Percentiles rank a stretch among this genome's conserved stretches.
phyloP scores from a whole-genome alignment of 2,113 vertebrate genomes.

The Lycaon pictus region DNA sequence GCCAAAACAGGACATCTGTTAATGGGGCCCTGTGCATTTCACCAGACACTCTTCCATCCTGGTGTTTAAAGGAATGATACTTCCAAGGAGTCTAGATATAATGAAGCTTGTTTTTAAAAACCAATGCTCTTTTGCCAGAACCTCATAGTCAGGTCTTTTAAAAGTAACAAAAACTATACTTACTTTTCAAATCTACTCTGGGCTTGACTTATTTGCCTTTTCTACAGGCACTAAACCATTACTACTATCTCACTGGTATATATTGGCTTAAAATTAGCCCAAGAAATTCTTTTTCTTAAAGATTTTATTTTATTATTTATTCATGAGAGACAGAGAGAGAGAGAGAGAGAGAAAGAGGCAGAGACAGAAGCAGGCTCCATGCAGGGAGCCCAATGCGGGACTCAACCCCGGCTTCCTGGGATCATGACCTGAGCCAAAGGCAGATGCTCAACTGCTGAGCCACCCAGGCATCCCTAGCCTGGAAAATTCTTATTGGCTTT shows the following conservation, averaged over 20 bases:
- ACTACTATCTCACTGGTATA: neutral
- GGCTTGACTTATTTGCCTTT: conserved; percentile 19
- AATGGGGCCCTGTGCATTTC: conserved; percentile 61
- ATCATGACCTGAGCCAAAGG: too few species aligned
- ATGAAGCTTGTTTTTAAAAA: conserved; percentile 48
- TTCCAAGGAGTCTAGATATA: conserved; percentile 49
- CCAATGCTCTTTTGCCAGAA: neutral
- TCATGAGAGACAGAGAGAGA: too few species aligned
- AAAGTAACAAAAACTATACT: conserved; percentile 48
- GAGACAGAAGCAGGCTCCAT: too few species aligned
- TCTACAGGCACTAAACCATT: neutral
- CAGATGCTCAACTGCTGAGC: too few species aligned
- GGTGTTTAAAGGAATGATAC: neutral
- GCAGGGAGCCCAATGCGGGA: too few species aligned
- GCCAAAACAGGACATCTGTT: conserved; percentile 57
- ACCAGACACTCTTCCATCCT: conserved; percentile 46
- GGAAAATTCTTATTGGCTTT: neutral
- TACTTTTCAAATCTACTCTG: conserved; percentile 50
- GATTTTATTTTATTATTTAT: too few species aligned
- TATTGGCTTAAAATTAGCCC: conserved; percentile 9
- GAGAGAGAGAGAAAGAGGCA: too few species aligned
- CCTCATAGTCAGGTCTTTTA: conserved; percentile 41
- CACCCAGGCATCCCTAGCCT: neutral
- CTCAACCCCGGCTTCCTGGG: too few species aligned
- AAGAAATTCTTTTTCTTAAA: too few species aligned